phyloP scores from a whole-genome alignment of 2,113 vertebrate genomes.

The Piaya cayana region DNA sequence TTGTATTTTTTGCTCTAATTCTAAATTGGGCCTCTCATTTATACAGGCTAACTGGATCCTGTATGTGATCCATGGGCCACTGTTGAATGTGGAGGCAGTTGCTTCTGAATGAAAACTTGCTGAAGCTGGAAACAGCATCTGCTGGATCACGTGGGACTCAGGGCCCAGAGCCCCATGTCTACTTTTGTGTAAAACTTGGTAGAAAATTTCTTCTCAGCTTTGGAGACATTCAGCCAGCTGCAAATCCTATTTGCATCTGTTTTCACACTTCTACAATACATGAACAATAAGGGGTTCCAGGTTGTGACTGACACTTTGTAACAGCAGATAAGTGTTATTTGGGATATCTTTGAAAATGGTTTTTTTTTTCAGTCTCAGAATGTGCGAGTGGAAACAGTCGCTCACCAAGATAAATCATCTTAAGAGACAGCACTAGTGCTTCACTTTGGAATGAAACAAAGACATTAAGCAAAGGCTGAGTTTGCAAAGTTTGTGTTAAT shows the following conservation, averaged over 20 bases:
- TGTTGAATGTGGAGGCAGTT: constrained; percentile 49
- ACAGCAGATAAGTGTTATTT: constrained; percentile 12
- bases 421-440: not conserved
- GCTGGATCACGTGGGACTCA: constrained; percentile 44
- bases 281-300: not conserved
- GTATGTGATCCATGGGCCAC: constrained; percentile 34
- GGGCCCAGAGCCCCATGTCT: constrained; percentile 22
- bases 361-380: not conserved
- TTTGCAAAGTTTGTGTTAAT: not conserved
- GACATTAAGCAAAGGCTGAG: not conserved
- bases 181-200: constrained; percentile 29
- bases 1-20: constrained; percentile 1
- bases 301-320: not conserved
- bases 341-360: not conserved
- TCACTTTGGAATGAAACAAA: not conserved
- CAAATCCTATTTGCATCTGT: not conserved
- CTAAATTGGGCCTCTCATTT: constrained; percentile 62
- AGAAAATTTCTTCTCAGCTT: constrained; percentile 24
- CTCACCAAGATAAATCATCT: not conserved
- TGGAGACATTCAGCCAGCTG: constrained; percentile 26
- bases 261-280: not conserved
- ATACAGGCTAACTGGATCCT: constrained; percentile 52
- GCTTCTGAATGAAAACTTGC: constrained; percentile 58
- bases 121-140: constrained; percentile 59
- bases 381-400: not conserved